These are phyloP conservation scores for Autographa pulchrina DNA, from an alignment of 2,888 invertebrate genomes.

Conservation along the genomic window DNA sequence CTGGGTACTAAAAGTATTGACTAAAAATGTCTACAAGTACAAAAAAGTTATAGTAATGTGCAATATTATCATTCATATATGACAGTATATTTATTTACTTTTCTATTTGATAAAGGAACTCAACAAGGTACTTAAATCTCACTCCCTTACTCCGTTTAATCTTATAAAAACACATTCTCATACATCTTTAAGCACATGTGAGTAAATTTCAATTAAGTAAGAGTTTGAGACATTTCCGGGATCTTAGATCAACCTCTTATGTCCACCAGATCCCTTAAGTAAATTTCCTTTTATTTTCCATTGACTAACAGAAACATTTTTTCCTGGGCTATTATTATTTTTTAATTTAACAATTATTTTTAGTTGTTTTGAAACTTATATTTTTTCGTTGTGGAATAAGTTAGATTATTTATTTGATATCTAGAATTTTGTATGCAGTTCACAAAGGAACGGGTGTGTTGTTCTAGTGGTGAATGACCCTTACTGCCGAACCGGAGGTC, in stretches of 20 bases:
- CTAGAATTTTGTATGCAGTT: too few relatives aligned
- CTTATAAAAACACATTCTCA: background rate
- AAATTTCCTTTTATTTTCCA: background rate
- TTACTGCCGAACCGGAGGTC: too few relatives aligned
- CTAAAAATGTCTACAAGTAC: background rate
- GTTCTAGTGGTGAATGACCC: too few relatives aligned
- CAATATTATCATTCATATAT: too few relatives aligned
- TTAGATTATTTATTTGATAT: too few relatives aligned
- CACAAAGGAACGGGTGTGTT: too few relatives aligned
- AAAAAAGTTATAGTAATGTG: too few relatives aligned
- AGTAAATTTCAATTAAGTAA: background rate
- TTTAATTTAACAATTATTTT: too few relatives aligned
- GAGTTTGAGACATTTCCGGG: background rate
- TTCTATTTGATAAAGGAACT: background rate
- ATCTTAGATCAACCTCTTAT: background rate
- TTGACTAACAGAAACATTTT: background rate
- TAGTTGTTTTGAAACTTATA: too few relatives aligned
- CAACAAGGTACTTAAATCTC: background rate
- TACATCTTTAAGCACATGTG: background rate
- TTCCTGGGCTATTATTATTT: too few relatives aligned
- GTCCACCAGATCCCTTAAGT: background rate
- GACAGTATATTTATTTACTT: too few relatives aligned
- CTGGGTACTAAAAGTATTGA: background rate
- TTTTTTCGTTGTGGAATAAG: too few relatives aligned
- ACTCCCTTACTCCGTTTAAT: background rate